Conservation (phyloP, 2,113 vertebrate genomes). For the Cisticola juncidis region DNA sequence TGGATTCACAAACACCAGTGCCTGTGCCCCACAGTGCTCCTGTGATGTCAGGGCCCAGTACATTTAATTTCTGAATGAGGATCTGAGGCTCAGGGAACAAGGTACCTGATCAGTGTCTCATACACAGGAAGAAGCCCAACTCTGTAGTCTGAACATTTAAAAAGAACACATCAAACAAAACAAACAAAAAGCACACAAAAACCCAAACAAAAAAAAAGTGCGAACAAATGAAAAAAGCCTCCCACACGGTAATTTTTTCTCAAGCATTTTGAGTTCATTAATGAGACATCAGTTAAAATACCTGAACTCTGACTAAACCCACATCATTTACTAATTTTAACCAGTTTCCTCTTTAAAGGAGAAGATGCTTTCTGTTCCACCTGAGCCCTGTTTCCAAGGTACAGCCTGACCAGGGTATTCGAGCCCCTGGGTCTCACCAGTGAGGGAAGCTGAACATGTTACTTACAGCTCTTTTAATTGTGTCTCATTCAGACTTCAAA, state of each 20-base stretch:
- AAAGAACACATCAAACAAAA: not conserved
- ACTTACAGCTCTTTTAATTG: not conserved
- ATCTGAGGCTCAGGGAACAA: not conserved
- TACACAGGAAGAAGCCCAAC: not conserved
- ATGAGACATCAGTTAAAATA: not conserved
- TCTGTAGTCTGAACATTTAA: not conserved
- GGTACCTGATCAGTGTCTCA: not conserved
- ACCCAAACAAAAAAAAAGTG: not conserved
- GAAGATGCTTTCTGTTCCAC: not conserved
- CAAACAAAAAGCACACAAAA: not conserved
- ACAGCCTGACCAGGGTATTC: not conserved
- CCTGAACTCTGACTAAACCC: not conserved
- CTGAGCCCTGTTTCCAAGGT: not conserved
- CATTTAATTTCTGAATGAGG: not conserved
- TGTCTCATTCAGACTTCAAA: not conserved
- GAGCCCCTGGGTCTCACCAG: not conserved
- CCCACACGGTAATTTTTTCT: not conserved
- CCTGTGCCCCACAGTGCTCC: not conserved
- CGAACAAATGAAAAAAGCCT: accelerated
- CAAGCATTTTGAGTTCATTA: not conserved
- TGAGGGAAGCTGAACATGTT: not conserved
- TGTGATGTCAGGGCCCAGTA: not conserved
- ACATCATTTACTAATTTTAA: not conserved
- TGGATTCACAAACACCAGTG: not conserved
- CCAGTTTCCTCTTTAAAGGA: not conserved